These are phyloP conservation scores for Camponotus pennsylvanicus DNA, from an alignment of 1,140 invertebrate species.

Conservation along the genomic window DNA sequence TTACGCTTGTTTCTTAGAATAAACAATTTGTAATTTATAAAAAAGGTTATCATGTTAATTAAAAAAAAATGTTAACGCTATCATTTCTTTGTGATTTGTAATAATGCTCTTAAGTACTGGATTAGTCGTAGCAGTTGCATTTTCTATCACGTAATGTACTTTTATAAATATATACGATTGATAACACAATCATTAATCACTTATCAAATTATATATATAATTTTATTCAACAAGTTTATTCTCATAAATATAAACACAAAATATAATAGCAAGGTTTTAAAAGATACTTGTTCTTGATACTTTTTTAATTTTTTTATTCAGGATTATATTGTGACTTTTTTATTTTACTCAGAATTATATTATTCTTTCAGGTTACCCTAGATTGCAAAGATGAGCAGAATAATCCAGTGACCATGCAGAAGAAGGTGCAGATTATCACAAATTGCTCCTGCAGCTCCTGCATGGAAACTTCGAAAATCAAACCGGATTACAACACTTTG, in stretches of 20 bases:
- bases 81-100: conserved; percentile 20
- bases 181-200: neutral
- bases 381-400: conserved; percentile 87
- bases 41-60: too few species aligned
- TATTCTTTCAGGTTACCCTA: conserved; percentile 86
- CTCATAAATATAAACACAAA: neutral
- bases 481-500: conserved; percentile 83
- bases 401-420: conserved; percentile 86
- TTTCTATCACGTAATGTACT: neutral
- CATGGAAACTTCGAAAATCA: conserved; percentile 83
- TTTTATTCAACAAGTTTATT: neutral
- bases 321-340: neutral
- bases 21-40: too few species aligned
- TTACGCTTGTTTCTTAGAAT: neutral
- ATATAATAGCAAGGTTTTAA: neutral
- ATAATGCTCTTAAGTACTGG: neutral
- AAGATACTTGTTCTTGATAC: neutral
- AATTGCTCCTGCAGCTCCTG: conserved; percentile 89
- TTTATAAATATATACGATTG: neutral
- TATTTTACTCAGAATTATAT: too few species aligned
- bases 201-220: neutral
- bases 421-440: conserved; percentile 89
- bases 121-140: neutral
- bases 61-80: neutral
- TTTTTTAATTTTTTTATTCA: neutral